Base-by-base conservation (phyloP, 2,888 invertebrate genomes). In the Megamerina dolium region DNA sequence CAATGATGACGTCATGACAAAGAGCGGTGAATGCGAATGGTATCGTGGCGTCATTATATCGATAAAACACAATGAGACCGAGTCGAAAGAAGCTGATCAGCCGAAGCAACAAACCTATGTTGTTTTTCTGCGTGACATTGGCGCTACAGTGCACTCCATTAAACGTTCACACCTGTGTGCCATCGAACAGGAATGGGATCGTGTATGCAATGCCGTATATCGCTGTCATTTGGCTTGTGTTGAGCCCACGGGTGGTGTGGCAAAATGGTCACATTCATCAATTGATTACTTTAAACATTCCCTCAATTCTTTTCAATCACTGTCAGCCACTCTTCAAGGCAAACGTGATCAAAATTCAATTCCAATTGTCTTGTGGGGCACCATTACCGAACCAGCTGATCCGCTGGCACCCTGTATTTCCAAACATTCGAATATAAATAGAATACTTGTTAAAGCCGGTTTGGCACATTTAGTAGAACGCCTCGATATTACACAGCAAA, bases 201-300 rank as follows among this genome's bases (percentile, higher is more conserved):
- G 65, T 0, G 64, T 77, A 1, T 75, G 77, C 0, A 77, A 79
- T 45, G 78, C 79, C 1, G 79, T 80, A 0, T 72, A 81, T 17
- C 78, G 77, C 51, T 83, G 88, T 49, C 82, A 83, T 60, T 63
- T 91, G 37, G 78, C 77, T 2, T 83, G 83, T 16, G 76, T 90
- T 9, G 67, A 73, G 18, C 83, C 89, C 0, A 83, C 85, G 0
- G 82, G 83, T 0, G 81, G 78, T 1, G 73, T 75, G 5, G 39
- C 43, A 26, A 41, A 32, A 2, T 70, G 70, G 71, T 56, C 64
- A 0, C 41, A 49, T 9, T 54, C 60, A 3, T 54, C 85, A 0
- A 78, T 78, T 20, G 78, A 82, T 49, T 77, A 73, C 50, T 73
- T 87, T 2, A 71, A 73, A 33, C 76, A 77, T 12, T 67, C 79